phyloP scores from a whole-genome alignment of 2,113 vertebrate genomes.

The Chamaea fasciata region DNA sequence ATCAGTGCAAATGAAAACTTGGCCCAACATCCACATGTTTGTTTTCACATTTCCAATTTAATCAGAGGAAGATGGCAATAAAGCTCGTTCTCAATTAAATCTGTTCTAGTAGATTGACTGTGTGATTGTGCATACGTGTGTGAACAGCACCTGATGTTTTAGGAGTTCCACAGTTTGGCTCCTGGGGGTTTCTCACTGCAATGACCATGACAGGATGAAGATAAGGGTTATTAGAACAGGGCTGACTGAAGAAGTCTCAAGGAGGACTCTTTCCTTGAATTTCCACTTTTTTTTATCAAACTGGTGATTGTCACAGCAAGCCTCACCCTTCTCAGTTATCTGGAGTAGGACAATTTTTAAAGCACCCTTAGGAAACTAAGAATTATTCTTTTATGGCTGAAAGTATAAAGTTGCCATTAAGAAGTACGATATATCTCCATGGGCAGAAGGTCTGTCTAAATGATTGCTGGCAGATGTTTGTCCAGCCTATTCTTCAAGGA shows the following conservation, averaged over 20 bases:
- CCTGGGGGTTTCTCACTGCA: background rate
- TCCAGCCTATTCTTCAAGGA: background rate
- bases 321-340: background rate
- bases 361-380: background rate
- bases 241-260: background rate
- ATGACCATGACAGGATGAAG: background rate
- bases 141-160: background rate
- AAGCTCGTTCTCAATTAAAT: background rate
- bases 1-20: background rate
- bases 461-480: background rate
- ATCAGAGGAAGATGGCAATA: background rate
- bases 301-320: background rate
- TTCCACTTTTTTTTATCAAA: background rate
- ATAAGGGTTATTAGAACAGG: background rate
- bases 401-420: background rate
- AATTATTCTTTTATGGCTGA: background rate
- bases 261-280: background rate
- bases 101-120: background rate
- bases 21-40: background rate
- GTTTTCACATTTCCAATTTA: background rate
- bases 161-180: background rate
- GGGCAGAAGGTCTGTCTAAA: background rate
- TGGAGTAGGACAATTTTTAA: background rate
- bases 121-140: fast-evolving
- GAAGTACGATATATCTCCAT: background rate